Evolutionary conservation across 2,888 invertebrate genomes (phyloP), one percentile per base, ranked within the genome.

Genomic region (Brachyptera putata): DNA sequence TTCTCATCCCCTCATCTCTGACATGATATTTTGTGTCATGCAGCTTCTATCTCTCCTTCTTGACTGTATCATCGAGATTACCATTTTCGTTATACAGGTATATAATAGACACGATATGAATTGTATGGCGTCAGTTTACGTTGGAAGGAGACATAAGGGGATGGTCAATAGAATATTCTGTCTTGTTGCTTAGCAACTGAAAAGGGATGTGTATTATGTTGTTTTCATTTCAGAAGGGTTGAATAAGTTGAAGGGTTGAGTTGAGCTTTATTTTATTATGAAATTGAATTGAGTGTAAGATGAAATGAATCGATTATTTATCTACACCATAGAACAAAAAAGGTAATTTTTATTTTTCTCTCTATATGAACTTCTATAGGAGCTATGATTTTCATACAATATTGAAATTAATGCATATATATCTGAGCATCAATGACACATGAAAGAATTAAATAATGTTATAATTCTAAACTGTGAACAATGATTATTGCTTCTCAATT

Each of bases 141-240:
- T 24, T n/a, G n/a, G n/a, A n/a, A n/a, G n/a, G n/a, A n/a, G n/a
- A n/a, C n/a, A 7, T 11, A 30, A 53, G 53, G 53, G 53, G 53
- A 21, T 30, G 53, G 36, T 22, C 53, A 36, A 53, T 53, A 53
- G 53, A 53, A 36, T 30, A 53, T 30, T 34, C 53, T 18, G 14
- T 53, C 34, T 53, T 53, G 53, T 53, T 53, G 53, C 36, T 53
- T 30, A 36, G 53, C 53, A 53, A 53, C 53, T 34, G 21, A 34
- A 18, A 53, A 53, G 53, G 53, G 53, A 22, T 34, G 34, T 16
- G 30, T 5, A 30, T 30, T 5, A 11, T 30, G 11, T n/a, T n/a
- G 49, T 50, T 30, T 50, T 50, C 2, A n/a, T 18, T 22, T 24
- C 7, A 5, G 22, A 46, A 4, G 46, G 46, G 46, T 22, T 46